phyloP scores from a whole-genome alignment of 2,888 invertebrate genomes.

The Beris chalybata region DNA sequence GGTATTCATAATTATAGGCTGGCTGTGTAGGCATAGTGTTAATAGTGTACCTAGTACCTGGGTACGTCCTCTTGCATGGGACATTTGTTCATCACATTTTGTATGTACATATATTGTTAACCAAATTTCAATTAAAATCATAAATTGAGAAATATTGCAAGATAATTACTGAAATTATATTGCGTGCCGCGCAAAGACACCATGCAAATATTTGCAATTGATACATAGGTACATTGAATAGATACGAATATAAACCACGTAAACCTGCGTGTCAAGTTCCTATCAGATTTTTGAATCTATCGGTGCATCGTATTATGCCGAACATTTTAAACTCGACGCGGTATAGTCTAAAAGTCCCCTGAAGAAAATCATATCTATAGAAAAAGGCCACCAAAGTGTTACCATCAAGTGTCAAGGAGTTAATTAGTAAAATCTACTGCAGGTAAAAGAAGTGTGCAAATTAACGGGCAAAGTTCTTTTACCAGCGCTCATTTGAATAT shows the following conservation, averaged over 20 bases:
- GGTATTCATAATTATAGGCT: too few relatives aligned
- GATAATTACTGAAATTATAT: too few relatives aligned
- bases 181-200: too few relatives aligned
- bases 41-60: too few relatives aligned
- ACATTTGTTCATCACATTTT: too few relatives aligned
- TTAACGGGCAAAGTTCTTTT: constrained; percentile 5
- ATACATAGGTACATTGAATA: too few relatives aligned
- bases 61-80: too few relatives aligned
- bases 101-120: too few relatives aligned
- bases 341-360: background rate
- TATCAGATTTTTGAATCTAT: background rate
- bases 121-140: too few relatives aligned
- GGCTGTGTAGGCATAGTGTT: too few relatives aligned
- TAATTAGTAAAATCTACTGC: constrained; percentile 17
- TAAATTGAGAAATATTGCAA: too few relatives aligned
- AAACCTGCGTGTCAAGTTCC: background rate
- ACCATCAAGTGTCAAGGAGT: constrained; percentile 25
- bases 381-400: constrained; percentile 15
- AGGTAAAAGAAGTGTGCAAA: constrained; percentile 7
- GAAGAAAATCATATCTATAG: background rate
- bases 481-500: constrained; percentile 29
- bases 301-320: background rate
- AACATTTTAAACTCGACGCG: background rate
- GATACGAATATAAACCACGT: background rate
- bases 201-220: too few relatives aligned